These are phyloP conservation scores for Brachypterus glaber DNA, from an alignment of 2,888 invertebrate species.

Conservation along the genomic window DNA sequence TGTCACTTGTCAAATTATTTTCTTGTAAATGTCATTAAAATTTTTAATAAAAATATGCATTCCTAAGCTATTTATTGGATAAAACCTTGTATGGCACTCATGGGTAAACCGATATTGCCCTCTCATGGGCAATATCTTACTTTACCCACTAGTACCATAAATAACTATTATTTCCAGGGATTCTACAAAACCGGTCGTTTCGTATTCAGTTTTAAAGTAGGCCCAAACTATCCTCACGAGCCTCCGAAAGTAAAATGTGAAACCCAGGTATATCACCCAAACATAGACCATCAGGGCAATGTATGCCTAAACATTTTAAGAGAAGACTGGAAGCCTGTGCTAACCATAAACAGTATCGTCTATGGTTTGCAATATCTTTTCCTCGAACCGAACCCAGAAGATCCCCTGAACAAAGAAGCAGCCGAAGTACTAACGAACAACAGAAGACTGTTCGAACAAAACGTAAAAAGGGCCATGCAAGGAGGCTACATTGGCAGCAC, in stretches of 20 bases:
- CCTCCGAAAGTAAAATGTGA: constrained; percentile 98
- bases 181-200: constrained; percentile 92
- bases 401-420: constrained; percentile 96
- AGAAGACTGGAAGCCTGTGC: constrained; percentile 98
- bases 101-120: no score
- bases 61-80: background rate
- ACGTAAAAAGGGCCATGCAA: constrained; percentile 91
- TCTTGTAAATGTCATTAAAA: no score
- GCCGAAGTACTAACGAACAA: constrained; percentile 95
- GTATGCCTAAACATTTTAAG: constrained; percentile 94
- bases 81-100: no score
- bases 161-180: constrained; percentile 48
- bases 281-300: constrained; percentile 96
- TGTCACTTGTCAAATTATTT: no score
- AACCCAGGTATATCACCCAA: constrained; percentile 95
- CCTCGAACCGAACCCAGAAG: constrained; percentile 97
- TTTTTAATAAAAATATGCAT: background rate
- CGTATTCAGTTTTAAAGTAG: constrained; percentile 94
- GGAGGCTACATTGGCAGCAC: constrained; percentile 91
- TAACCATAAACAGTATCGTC: constrained; percentile 95
- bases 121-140: no score
- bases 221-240: constrained; percentile 96
- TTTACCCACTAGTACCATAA: background rate
- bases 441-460: constrained; percentile 87
- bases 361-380: constrained; percentile 97